phyloP scores from a whole-genome alignment of 2,113 vertebrate genomes.

The Aegotheles bennettii region DNA sequence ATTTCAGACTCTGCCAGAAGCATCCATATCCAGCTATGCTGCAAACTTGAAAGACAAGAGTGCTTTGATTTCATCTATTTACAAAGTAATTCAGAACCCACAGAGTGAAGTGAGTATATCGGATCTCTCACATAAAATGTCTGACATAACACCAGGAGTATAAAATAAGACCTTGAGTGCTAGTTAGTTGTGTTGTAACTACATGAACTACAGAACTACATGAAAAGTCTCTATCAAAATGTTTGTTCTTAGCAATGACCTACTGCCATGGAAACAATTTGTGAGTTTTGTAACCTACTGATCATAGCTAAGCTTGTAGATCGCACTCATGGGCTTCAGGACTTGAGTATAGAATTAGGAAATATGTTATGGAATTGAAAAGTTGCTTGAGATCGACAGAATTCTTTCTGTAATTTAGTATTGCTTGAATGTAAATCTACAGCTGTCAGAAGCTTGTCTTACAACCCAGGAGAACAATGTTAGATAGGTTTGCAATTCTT shows the following conservation, averaged over 20 bases:
- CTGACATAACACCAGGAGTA: not conserved
- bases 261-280: not conserved
- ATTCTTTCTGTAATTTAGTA: not conserved
- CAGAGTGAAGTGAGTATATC: conserved; percentile 88
- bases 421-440: not conserved
- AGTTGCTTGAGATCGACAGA: not conserved
- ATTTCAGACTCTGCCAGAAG: conserved; percentile 90
- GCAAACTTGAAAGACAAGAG: conserved; percentile 87
- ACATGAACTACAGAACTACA: not conserved
- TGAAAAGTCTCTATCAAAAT: not conserved
- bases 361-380: not conserved
- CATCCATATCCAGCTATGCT: conserved; percentile 89
- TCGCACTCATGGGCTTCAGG: not conserved
- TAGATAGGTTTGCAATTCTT: not conserved
- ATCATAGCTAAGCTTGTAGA: not conserved
- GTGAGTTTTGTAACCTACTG: not conserved
- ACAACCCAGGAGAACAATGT: not conserved
- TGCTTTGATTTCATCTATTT: conserved; percentile 91
- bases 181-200: not conserved
- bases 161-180: not conserved
- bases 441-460: not conserved
- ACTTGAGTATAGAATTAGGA: not conserved
- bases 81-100: conserved; percentile 95
- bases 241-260: not conserved
- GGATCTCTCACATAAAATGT: not conserved